A percentile compares a stretch with the other conserved stretches of the same genome.
Evolutionary conservation across 2,797 vertebrate species (phyloP).

Genomic region (Oreochromis grahami): DNA sequence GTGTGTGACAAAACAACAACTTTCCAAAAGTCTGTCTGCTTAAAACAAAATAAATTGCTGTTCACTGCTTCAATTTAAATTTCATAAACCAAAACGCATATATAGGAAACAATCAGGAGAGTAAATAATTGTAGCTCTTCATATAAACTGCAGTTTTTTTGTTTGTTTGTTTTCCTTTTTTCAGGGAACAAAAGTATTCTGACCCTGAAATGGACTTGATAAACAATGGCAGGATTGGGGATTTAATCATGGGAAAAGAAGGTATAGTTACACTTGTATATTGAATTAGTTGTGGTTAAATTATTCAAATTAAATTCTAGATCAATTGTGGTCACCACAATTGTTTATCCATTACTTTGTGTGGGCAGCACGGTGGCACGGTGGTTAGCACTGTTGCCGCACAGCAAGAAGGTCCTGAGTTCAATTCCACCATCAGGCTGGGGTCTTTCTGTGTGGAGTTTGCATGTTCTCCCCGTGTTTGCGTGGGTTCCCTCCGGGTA

Average conservation of each 20-base stretch:
- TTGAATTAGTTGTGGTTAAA: background rate
- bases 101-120: background rate
- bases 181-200: constrained; percentile 46
- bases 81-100: background rate
- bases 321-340: too few species aligned
- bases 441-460: too few species aligned
- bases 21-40: background rate
- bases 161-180: background rate
- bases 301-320: constrained; percentile 50
- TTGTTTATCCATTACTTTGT: too few species aligned
- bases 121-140: background rate
- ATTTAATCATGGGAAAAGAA: constrained; percentile 70
- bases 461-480: too few species aligned
- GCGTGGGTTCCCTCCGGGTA: too few species aligned
- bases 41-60: background rate
- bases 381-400: too few species aligned
- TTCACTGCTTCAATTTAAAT: background rate
- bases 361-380: too few species aligned
- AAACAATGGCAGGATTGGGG: constrained; percentile 79
- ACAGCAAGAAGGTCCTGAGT: too few species aligned
- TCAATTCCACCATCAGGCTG: too few species aligned
- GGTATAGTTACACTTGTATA: constrained; percentile 49
- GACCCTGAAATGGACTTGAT: constrained; percentile 58
- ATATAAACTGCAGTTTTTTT: background rate
- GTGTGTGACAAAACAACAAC: constrained; percentile 50